Evolutionary conservation across 1,140 invertebrate species (phyloP), one percentile per base, ranked within the genome.

Genomic region (Diachasmimorpha longicaudata): DNA sequence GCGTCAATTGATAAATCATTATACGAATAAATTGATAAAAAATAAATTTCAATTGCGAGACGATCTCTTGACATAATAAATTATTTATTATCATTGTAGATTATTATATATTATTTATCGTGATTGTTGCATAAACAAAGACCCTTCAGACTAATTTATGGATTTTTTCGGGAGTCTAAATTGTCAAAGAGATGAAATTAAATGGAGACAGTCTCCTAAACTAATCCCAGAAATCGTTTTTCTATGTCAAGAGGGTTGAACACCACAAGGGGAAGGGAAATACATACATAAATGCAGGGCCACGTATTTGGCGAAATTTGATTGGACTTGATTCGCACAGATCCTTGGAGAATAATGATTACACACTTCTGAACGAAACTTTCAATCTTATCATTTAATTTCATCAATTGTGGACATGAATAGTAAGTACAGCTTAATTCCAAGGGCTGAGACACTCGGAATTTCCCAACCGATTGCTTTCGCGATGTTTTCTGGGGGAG

Each of bases 301-400:
- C 58, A 63, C 58, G 58, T 63, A 63, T 63, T 63, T 63, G 19
- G 58, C 58, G 58, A 63, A 63, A 63, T 63, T 63, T 63, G 58
- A 63, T 63, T 63, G 11, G 19, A 63, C 23, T 9, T 63, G 19
- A 63, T 63, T 42, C 58, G 23, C 19, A 63, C 31, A 63, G 31
- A 63, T 63, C 58, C 58, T 14, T 9, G 19, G 23, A 25, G 58
- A 63, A 63, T 23, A 63, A 63, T 63, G 11, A 63, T 63, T 63
- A 25, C 58, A 63, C 19, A 31, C 58, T 31, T 63, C 19, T 63
- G 58, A 23, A 14, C 19, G 58, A 63, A 63, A 63, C 58, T 63
- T 19, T 25, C 14, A 63, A 63, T 25, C 58, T 63, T 63, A 63
- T 63, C 58, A 11, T 63, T 63, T 9, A 25, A 63, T 63, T 63